A percentile compares a stretch with the other conserved stretches of the same genome.
phyloP scores from a whole-genome alignment of 64 coral and sea anemone genomes.

The Anthopleura sola region DNA sequence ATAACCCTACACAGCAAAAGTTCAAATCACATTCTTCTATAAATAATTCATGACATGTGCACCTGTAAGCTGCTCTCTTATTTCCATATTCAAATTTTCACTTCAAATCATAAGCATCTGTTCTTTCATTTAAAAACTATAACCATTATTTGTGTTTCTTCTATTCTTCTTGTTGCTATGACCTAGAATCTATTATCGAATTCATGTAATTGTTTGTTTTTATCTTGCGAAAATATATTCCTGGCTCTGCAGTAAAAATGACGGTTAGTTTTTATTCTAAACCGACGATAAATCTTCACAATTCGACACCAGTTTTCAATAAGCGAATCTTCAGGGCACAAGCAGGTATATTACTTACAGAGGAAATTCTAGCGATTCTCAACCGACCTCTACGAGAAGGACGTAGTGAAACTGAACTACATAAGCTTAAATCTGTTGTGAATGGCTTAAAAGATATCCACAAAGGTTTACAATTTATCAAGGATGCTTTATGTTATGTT shows the following conservation, averaged over 20 bases:
- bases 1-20: too few species aligned
- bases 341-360: slow-evolving; percentile 85
- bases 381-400: slow-evolving; percentile 31
- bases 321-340: slow-evolving; percentile 91
- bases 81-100: neutral
- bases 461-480: slow-evolving; percentile 81
- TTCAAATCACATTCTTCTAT: neutral
- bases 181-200: neutral
- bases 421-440: slow-evolving; percentile 71
- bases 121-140: too few species aligned
- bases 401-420: slow-evolving; percentile 58
- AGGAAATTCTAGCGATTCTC: slow-evolving; percentile 55
- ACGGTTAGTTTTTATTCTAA: neutral
- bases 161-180: neutral
- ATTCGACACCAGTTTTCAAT: slow-evolving; percentile 83
- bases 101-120: neutral
- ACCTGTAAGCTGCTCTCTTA: neutral
- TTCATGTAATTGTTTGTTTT: neutral
- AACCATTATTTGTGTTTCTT: too few species aligned
- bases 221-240: neutral
- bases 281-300: neutral
- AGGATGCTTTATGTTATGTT: slow-evolving; percentile 68
- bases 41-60: neutral
- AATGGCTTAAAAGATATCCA: slow-evolving; percentile 85
- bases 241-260: neutral